These are phyloP conservation scores for Peribatodes rhomboidaria DNA, from an alignment of 2,888 invertebrate species.

Conservation along the genomic window DNA sequence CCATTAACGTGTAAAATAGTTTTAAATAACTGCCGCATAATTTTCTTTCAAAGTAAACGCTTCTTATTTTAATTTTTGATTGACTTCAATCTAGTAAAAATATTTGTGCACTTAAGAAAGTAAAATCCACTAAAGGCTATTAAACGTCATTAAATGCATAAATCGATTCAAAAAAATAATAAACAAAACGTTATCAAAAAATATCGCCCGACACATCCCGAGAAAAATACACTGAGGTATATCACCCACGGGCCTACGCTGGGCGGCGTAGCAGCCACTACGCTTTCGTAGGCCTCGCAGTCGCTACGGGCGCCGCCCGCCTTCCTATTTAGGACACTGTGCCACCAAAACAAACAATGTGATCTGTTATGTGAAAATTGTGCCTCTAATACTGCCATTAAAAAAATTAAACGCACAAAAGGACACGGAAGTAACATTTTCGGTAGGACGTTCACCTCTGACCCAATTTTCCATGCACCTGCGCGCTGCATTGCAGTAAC, in stretches of 20 bases:
- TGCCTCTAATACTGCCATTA: constrained; percentile 70
- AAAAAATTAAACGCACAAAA: constrained; percentile 41
- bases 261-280: constrained; percentile 76
- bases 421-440: constrained; percentile 41
- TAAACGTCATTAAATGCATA: neutral
- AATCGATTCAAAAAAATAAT: neutral
- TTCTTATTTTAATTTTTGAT: too few species aligned
- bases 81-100: too few species aligned
- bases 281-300: constrained; percentile 81
- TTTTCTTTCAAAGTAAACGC: too few species aligned
- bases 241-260: constrained; percentile 61
- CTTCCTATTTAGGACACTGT: constrained; percentile 74
- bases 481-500: constrained; percentile 69
- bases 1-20: too few species aligned
- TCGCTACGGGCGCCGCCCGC: constrained; percentile 73
- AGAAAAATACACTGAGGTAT: constrained; percentile 72
- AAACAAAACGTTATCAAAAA: neutral
- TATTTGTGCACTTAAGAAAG: too few species aligned
- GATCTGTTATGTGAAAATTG: constrained; percentile 52
- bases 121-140: too few species aligned
- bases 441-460: constrained; percentile 75
- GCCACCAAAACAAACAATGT: constrained; percentile 67
- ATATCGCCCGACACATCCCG: constrained; percentile 57
- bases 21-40: too few species aligned
- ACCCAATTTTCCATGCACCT: constrained; percentile 76